These are phyloP conservation scores for Drosophila nr. fundita DNA, from an alignment of 2,888 invertebrate genomes.

Conservation along the genomic window DNA sequence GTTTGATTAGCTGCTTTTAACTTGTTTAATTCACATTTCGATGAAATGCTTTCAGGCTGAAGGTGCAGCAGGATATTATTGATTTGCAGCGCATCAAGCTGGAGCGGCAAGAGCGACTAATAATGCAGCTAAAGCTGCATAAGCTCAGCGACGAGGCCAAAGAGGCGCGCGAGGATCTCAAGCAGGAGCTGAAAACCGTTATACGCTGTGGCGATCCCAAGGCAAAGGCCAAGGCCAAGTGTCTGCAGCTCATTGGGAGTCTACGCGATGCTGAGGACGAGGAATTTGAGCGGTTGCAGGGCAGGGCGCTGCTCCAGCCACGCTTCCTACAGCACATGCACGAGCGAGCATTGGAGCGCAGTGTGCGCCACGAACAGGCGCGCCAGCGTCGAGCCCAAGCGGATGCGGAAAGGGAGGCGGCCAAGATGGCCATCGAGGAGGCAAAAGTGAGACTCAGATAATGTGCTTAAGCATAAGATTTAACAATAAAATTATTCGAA, in stretches of 20 bases:
- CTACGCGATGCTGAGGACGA: slow-evolving; percentile 83
- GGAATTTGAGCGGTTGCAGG: slow-evolving; percentile 79
- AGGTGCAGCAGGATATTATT: slow-evolving; percentile 90
- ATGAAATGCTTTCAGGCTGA: slow-evolving; percentile 85
- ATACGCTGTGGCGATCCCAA: slow-evolving; percentile 87
- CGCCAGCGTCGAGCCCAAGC: slow-evolving; percentile 83
- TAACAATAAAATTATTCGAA: background rate
- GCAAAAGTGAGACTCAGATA: slow-evolving; percentile 80
- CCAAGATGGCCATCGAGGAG: slow-evolving; percentile 83
- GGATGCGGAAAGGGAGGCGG: slow-evolving; percentile 84
- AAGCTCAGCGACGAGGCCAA: slow-evolving; percentile 89
- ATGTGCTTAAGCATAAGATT: background rate
- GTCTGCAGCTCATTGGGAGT: slow-evolving; percentile 83
- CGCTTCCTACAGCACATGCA: slow-evolving; percentile 91
- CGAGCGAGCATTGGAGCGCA: slow-evolving; percentile 89
- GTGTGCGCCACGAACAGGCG: slow-evolving; percentile 84
- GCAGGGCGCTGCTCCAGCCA: slow-evolving; percentile 86
- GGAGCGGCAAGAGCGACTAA: slow-evolving; percentile 90
- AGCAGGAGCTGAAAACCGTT: slow-evolving; percentile 86
- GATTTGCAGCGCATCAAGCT: slow-evolving; percentile 90
- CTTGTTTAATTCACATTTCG: background rate
- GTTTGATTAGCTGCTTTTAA: background rate
- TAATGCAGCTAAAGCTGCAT: slow-evolving; percentile 90
- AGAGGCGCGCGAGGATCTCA: slow-evolving; percentile 87
- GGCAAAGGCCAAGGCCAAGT: slow-evolving; percentile 86